A percentile compares a stretch with the other conserved stretches of the same genome.
Conservation (phyloP, 2,113 vertebrate species). For the Vimba vimba region DNA sequence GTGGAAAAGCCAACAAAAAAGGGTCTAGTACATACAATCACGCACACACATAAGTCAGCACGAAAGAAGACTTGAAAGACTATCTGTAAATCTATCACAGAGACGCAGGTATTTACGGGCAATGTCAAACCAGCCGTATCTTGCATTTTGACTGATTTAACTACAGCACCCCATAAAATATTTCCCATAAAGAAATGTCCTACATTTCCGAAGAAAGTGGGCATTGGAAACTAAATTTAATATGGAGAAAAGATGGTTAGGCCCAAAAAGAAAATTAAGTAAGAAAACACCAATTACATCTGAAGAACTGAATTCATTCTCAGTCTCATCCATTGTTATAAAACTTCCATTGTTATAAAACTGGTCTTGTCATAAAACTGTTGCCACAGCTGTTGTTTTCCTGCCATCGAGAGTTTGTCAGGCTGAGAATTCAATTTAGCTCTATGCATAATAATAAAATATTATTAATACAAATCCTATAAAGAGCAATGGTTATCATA, state of each 20-base stretch:
- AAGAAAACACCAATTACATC: constrained; percentile 5
- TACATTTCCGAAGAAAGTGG: not conserved
- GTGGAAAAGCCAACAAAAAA: not conserved
- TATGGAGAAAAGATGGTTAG: constrained; percentile 1
- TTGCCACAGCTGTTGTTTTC: constrained; percentile 15
- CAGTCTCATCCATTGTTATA: constrained; percentile 15
- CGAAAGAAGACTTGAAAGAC: constrained; percentile 46
- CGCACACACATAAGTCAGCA: constrained; percentile 47
- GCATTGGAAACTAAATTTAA: constrained; percentile 1
- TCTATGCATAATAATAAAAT: constrained; percentile 2
- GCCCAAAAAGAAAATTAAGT: not conserved
- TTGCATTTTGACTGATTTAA: constrained; percentile 57
- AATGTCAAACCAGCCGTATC: constrained; percentile 63
- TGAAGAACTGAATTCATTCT: not conserved
- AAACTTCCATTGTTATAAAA: constrained; percentile 22
- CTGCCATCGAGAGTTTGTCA: not conserved
- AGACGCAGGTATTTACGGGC: constrained; percentile 70
- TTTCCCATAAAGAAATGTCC: not conserved
- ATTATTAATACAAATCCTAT: not conserved
- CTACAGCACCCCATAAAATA: constrained; percentile 12
- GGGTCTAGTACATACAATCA: not conserved
- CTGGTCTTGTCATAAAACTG: constrained; percentile 12
- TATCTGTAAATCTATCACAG: constrained; percentile 67
- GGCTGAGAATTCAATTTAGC: not conserved
- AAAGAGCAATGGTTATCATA: not conserved